These are phyloP conservation scores for Oeneis ivallda DNA, from an alignment of 2,888 invertebrate genomes.

Conservation along the genomic window DNA sequence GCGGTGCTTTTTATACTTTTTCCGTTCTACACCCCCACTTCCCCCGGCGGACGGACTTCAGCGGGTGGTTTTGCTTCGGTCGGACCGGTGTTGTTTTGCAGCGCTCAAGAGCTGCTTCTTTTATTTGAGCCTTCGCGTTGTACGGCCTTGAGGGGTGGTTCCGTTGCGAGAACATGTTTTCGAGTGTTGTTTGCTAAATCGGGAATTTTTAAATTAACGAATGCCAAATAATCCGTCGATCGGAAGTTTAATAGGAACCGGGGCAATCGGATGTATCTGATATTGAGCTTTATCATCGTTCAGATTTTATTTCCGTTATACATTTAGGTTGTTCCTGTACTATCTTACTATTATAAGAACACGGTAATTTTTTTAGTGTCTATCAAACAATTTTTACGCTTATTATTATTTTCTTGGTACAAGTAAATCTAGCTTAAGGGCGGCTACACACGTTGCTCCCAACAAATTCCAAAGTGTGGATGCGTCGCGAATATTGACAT, in stretches of 20 bases:
- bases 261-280: constrained; percentile 29
- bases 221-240: constrained; percentile 64
- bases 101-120: constrained; percentile 79
- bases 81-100: constrained; percentile 79
- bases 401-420: too few relatives aligned
- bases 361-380: neutral
- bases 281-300: constrained; percentile 24
- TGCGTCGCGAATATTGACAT: too few relatives aligned
- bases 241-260: constrained; percentile 50
- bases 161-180: constrained; percentile 66
- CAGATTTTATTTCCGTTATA: constrained; percentile 6
- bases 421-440: neutral
- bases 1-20: constrained; percentile 75
- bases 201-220: constrained; percentile 78
- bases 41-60: constrained; percentile 65
- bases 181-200: constrained; percentile 74
- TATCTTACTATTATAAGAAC: neutral
- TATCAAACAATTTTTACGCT: neutral
- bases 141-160: constrained; percentile 75
- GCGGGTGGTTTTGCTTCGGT: constrained; percentile 81
- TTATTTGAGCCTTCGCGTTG: constrained; percentile 78
- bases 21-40: constrained; percentile 52
- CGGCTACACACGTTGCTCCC: too few relatives aligned
- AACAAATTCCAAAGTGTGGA: too few relatives aligned
- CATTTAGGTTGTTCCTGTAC: neutral